Evolutionary conservation across 2,797 vertebrate species (phyloP), one percentile per base, ranked within the genome.

Genomic region (Cuculus canorus): DNA sequence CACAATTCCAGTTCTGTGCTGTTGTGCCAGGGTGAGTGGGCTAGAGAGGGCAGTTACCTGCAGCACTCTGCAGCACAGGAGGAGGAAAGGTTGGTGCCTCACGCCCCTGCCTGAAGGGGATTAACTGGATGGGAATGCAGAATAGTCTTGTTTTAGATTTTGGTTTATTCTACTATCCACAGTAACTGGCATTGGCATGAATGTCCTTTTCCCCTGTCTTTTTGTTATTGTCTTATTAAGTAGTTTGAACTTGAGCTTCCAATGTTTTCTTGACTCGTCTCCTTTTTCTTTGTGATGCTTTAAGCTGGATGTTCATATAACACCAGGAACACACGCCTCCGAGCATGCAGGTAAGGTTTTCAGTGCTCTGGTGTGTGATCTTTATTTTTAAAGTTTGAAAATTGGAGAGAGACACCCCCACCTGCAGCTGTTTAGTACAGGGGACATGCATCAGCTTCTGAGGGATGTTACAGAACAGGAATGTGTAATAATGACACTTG

Each of bases 241-340:
- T 53, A 14, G 5, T 45, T 90, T 37, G 10, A 75, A 28, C 28
- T 30, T 65, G 10, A 61, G 6, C 22, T 87, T 35, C 37, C 8
- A 30, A 0, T n/a, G 21, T 68, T 84, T 27, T 71, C 3, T 45
- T 85, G 37, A 95, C 37, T 61, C 13, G 0, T 75, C 5, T 1
- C 3, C 45, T 53, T 45, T 66, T 77, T 71, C 7, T 93, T 61
- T 50, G 37, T 53, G 50, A 23, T 60, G 22, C 22, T 56, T 86
- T 13, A 97, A 99, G 99, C 98, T 99, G 96, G 99, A 99, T 47
- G 99, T 99, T 72, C 98, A 98, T 61, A 99, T 99, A 90, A 99
- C 99, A 1, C 99, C 99, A 4, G 99, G 99, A 64, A 98, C 98
- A 41, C 99, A 99, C 10, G 98, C 98, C 68, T 99, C 99, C 25